These are phyloP conservation scores for Drosophila ercepeae DNA, from an alignment of 1,140 invertebrate species.

Conservation along the genomic window DNA sequence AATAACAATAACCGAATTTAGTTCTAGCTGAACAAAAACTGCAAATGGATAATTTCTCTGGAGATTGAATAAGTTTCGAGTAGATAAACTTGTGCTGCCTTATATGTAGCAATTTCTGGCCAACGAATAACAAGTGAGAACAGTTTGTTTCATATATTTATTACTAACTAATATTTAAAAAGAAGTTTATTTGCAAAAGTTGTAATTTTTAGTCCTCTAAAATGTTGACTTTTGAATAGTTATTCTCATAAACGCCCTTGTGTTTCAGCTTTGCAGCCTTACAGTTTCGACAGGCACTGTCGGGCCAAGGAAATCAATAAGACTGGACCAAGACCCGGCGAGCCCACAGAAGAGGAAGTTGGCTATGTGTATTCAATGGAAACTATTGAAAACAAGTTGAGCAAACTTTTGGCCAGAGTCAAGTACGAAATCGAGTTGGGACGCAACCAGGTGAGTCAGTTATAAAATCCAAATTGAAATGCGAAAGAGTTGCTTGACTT, in stretches of 20 bases:
- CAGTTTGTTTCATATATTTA: constrained; percentile 10
- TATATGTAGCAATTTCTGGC: constrained; percentile 23
- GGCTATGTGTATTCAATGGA: constrained; percentile 41
- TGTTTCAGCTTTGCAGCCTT: background rate
- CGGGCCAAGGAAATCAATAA: constrained; percentile 30
- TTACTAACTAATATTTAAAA: background rate
- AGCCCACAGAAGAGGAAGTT: constrained; percentile 15
- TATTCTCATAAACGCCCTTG: background rate
- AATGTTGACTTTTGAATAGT: background rate
- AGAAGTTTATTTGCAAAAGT: background rate
- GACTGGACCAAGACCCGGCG: constrained; percentile 20
- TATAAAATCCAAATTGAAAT: constrained; percentile 53
- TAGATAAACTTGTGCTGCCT: constrained; percentile 35
- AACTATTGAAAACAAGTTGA: constrained; percentile 57
- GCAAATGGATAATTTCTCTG: constrained; percentile 41
- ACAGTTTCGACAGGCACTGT: constrained; percentile 25
- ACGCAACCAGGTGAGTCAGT: constrained; percentile 11
- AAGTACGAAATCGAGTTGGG: constrained; percentile 20
- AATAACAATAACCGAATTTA: constrained; percentile 62
- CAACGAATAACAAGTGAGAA: background rate
- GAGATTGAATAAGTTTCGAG: constrained; percentile 32
- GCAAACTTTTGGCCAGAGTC: constrained; percentile 49
- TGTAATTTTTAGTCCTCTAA: no score
- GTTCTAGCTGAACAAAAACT: constrained; percentile 46
- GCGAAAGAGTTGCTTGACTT: constrained; percentile 46